These are phyloP conservation scores for Ridgeia piscesae DNA, from an alignment of 1,140 invertebrate species.

Conservation along the genomic window DNA sequence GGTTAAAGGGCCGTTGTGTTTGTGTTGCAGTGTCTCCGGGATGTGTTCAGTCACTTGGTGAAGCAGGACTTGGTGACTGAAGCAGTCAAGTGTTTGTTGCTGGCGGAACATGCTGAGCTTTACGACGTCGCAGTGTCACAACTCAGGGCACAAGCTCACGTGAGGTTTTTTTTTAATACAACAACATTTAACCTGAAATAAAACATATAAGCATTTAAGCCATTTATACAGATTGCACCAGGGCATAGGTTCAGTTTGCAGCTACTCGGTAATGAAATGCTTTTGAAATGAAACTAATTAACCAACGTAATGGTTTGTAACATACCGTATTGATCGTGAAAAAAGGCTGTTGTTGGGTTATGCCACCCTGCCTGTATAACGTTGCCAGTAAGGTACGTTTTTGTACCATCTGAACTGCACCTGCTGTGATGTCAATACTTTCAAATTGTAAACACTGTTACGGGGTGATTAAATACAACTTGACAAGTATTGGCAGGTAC, in stretches of 20 bases:
- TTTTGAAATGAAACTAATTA: not conserved
- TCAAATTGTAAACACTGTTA: too few species aligned
- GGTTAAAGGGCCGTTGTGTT: not conserved
- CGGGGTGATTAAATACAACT: too few species aligned
- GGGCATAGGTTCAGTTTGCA: not conserved
- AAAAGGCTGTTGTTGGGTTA: too few species aligned
- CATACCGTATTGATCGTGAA: too few species aligned
- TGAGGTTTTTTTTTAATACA: not conserved
- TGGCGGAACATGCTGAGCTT: conserved; percentile 33
- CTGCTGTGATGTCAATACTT: too few species aligned
- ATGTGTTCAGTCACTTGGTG: conserved; percentile 20
- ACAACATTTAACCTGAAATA: not conserved
- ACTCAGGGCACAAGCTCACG: not conserved
- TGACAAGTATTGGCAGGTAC: too few species aligned
- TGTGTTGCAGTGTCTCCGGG: not conserved
- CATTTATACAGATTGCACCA: not conserved
- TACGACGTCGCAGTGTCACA: conserved; percentile 28
- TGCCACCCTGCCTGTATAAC: too few species aligned
- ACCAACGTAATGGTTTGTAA: too few species aligned
- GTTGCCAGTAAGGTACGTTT: too few species aligned
- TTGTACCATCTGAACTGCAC: too few species aligned
- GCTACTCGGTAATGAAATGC: not conserved
- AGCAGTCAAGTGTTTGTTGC: conserved; percentile 36
- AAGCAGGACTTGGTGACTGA: conserved; percentile 25
- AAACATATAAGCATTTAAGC: not conserved